Conservation (phyloP, 2,888 invertebrate species). For the Agrilus biguttatus region DNA sequence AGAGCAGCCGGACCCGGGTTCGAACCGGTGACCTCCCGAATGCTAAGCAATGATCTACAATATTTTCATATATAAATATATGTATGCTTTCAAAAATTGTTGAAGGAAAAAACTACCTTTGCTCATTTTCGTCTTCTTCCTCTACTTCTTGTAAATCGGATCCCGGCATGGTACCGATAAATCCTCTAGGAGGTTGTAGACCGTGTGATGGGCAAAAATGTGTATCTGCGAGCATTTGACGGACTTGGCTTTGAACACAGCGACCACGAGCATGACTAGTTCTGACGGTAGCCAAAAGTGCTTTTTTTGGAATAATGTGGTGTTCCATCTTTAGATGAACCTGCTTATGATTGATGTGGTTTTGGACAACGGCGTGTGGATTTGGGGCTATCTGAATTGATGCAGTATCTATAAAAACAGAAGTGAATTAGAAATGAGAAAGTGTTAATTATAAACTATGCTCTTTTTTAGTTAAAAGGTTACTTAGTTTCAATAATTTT, state of each 20-base stretch:
- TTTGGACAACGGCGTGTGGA: constrained; percentile 15
- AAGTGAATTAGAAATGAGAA: background rate
- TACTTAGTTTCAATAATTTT: no score
- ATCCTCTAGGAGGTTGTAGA: constrained; percentile 16
- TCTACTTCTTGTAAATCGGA: constrained; percentile 41
- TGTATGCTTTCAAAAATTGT: no score
- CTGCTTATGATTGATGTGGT: constrained; percentile 15
- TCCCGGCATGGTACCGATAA: constrained; percentile 15
- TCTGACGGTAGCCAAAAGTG: constrained; percentile 28
- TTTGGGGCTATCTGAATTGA: constrained; percentile 24
- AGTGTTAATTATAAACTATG: no score
- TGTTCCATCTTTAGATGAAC: constrained; percentile 15
- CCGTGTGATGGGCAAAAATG: constrained; percentile 28
- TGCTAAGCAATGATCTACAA: no score
- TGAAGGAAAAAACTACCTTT: constrained; percentile 14
- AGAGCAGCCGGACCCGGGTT: no score
- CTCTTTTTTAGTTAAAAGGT: no score
- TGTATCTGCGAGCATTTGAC: constrained; percentile 35
- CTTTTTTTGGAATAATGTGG: constrained; percentile 24
- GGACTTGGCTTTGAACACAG: constrained; percentile 23
- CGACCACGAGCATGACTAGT: constrained; percentile 25
- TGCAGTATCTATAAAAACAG: constrained; percentile 17
- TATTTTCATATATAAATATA: no score
- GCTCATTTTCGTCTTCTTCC: constrained; percentile 45
- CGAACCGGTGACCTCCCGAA: no score